Evolutionary conservation across 64 coral and sea anemone genomes (phyloP).

Genomic region (Anthopleura sola): DNA sequence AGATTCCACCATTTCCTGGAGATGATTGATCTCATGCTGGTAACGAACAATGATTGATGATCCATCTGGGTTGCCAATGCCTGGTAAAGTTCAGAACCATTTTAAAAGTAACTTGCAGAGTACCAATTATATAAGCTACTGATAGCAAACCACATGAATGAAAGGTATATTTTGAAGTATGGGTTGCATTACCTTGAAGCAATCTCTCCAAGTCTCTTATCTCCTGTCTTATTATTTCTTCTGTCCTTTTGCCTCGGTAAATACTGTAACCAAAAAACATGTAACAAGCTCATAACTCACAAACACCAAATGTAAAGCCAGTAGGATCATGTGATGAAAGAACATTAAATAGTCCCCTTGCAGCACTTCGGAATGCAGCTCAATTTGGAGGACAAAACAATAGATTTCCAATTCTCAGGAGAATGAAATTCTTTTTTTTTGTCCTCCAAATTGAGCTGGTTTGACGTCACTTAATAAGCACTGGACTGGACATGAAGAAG

Average conservation of each 20-base stretch:
- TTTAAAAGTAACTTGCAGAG: no score
- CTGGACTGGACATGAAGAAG: background rate
- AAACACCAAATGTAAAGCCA: background rate
- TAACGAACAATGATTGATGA: constrained; percentile 63
- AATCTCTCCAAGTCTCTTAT: constrained; percentile 59
- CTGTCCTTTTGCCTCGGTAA: constrained; percentile 32
- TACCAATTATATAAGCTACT: background rate
- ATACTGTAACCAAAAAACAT: constrained; percentile 1
- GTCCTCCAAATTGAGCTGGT: no score
- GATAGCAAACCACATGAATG: no score
- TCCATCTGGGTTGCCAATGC: constrained; percentile 63
- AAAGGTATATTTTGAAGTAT: background rate
- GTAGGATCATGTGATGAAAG: background rate
- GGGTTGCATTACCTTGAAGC: constrained; percentile 17
- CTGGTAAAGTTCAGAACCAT: constrained; percentile 21
- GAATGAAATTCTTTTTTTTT: no score
- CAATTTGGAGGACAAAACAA: no score
- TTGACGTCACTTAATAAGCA: no score
- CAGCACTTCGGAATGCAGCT: no score
- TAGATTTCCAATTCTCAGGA: no score
- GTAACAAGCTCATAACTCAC: no score
- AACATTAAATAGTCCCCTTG: background rate
- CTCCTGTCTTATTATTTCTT: constrained; percentile 65
- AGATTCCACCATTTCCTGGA: constrained; percentile 46
- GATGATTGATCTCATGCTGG: constrained; percentile 65